Conservation (phyloP, 1,140 invertebrate species). For the Drosophila novamexicana region DNA sequence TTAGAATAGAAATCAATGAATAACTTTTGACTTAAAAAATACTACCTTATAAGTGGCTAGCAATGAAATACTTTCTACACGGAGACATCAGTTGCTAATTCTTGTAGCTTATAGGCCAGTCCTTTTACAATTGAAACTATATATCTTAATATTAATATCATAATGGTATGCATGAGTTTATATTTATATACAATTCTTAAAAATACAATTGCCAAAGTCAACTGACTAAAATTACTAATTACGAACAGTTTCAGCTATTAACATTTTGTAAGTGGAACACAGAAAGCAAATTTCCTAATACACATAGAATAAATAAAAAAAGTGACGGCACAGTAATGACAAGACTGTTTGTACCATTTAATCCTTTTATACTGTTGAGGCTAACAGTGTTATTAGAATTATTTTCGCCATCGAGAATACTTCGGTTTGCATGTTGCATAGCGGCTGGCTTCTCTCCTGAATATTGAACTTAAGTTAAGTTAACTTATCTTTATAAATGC, state of each 20-base stretch:
- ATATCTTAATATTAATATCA: constrained; percentile 46
- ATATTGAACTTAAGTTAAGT: constrained; percentile 50
- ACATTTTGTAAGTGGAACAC: constrained; percentile 41
- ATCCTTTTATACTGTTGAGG: constrained; percentile 53
- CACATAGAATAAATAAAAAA: constrained; percentile 42
- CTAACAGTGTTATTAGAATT: constrained; percentile 62
- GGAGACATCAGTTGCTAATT: constrained; percentile 18
- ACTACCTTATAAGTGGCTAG: constrained; percentile 30
- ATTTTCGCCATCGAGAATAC: constrained; percentile 70
- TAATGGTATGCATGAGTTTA: constrained; percentile 45
- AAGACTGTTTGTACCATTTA: constrained; percentile 46
- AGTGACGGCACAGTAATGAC: constrained; percentile 38
- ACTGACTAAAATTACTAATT: constrained; percentile 57
- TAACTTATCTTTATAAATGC: background rate
- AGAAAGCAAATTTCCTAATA: constrained; percentile 44
- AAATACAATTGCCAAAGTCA: constrained; percentile 46
- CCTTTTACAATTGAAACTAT: constrained; percentile 69
- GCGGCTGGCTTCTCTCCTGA: constrained; percentile 88
- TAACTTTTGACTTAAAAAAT: constrained; percentile 20
- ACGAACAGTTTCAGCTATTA: constrained; percentile 69
- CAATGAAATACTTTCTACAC: constrained; percentile 36
- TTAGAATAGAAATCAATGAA: constrained; percentile 15
- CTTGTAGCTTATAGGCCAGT: constrained; percentile 40
- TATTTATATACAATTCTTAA: constrained; percentile 65
- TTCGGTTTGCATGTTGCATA: constrained; percentile 88